phyloP scores from a whole-genome alignment of 1,140 invertebrate genomes.

The Magallana gigas region DNA sequence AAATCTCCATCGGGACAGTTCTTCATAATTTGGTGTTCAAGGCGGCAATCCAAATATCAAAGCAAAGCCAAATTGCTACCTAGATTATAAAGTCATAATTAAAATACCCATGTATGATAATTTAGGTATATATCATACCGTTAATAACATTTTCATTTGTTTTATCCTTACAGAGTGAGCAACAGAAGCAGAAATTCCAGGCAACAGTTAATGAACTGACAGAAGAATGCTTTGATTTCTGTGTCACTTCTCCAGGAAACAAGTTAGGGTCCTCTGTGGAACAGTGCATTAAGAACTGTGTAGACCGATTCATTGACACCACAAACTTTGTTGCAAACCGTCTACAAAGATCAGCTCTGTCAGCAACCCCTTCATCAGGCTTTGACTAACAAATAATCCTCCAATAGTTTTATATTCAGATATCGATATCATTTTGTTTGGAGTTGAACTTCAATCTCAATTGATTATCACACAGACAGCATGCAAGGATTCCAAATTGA shows the following conservation, averaged over 20 bases:
- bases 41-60: too few species aligned
- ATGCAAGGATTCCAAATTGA: too few species aligned
- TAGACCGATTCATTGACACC: slow-evolving; percentile 94
- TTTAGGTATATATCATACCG: too few species aligned
- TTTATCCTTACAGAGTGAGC: slow-evolving; percentile 90
- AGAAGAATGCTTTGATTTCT: slow-evolving; percentile 97
- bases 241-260: slow-evolving; percentile 91
- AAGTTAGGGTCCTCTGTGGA: slow-evolving; percentile 94
- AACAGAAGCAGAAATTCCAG: slow-evolving; percentile 92
- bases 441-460: too few species aligned
- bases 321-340: slow-evolving; percentile 69
- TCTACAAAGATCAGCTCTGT: slow-evolving; percentile 45
- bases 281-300: slow-evolving; percentile 94
- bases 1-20: too few species aligned
- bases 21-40: too few species aligned
- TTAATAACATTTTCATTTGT: too few species aligned
- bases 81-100: too few species aligned
- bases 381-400: not conserved
- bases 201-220: slow-evolving; percentile 87
- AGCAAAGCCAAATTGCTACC: too few species aligned
- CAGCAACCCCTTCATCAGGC: not conserved
- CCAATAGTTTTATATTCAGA: not conserved
- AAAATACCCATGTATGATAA: too few species aligned
- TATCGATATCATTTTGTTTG: too few species aligned
- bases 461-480: too few species aligned